Conservation (phyloP, 2,888 invertebrate genomes). For the Laspeyria flexula region DNA sequence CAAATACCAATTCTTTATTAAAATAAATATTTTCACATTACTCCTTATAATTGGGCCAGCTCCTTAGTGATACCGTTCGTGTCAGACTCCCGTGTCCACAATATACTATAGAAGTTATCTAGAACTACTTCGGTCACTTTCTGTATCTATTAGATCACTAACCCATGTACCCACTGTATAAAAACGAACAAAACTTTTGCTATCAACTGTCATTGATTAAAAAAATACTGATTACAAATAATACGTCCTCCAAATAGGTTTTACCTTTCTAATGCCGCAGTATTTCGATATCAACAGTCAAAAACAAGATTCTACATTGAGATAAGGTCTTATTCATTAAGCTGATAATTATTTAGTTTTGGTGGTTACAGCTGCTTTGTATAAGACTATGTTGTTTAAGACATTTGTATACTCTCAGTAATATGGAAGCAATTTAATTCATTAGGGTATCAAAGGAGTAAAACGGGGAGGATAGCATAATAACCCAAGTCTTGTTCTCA, state of each 20-base stretch:
- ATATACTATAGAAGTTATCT: conserved; percentile 62
- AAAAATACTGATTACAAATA: conserved; percentile 46
- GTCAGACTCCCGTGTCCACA: conserved; percentile 68
- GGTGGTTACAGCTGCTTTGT: conserved; percentile 27
- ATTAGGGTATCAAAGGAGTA: no score
- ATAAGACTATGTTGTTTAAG: background rate
- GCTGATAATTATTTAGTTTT: conserved; percentile 53
- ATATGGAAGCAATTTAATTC: no score
- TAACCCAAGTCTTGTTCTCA: no score
- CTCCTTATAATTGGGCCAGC: conserved; percentile 47
- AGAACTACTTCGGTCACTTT: conserved; percentile 51
- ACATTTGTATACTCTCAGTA: background rate
- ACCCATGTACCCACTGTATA: conserved; percentile 37
- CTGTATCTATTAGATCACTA: conserved; percentile 61
- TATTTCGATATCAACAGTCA: conserved; percentile 45
- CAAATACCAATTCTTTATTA: no score
- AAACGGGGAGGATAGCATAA: no score
- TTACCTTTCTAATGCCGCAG: conserved; percentile 58
- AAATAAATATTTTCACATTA: background rate
- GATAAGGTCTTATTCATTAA: conserved; percentile 61
- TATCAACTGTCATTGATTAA: conserved; percentile 42
- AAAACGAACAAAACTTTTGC: conserved; percentile 44
- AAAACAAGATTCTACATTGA: conserved; percentile 52
- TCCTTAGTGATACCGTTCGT: conserved; percentile 72
- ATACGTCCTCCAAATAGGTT: conserved; percentile 50